Base-by-base conservation (phyloP, 2,888 invertebrate species). In the Pteria penguin region DNA sequence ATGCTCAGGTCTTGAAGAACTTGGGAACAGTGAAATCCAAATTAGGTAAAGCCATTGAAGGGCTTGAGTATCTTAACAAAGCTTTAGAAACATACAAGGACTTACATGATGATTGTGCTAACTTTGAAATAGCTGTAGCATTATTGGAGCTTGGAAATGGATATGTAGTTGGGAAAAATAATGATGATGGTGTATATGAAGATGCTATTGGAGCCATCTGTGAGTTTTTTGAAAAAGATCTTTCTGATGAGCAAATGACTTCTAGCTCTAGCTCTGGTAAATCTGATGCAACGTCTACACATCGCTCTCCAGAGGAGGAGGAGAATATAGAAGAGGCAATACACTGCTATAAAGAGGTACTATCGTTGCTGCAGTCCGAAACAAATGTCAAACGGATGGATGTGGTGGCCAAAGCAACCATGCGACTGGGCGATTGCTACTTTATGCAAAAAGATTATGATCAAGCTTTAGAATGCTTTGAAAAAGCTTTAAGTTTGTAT, bases 391-490 rank as follows among this genome's bases (percentile, higher is more conserved):
- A 83, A 4, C 85, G 87, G 75, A 78, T 80, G 55, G 86, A 88
- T n/a, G 82, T 87, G 69, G 80, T 88, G 26, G 89, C 88, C 4
- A 87, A 84, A 77, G 86, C 89, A 3, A 83, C 90, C 27, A 88
- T 89, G 78, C 86, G 89, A 70, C 82, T 91, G 1, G 91, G 90
- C 0, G 91, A 91, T 76, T 91, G 91, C 72, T 86, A 86, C 75
- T 89, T 91, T 78, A 88, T 91, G 85, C 85, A 87, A 65, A 90
- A 90, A 63, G 86, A 89, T 68, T 90, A 89, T 74, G 86, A 90
- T 54, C 84, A 84, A 32, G 90, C 91, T 18, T 78, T 90, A 24
- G 86, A 87, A 33, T 87, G 88, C 66, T 91, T 88, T 76, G 91
- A 91, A 75, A 88, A 87, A 75, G 87, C 91, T 4, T 80, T 90